Evolutionary conservation across 2,113 vertebrate genomes (phyloP), one percentile per base, ranked within the genome.

Genomic region (Trematomus loennbergii): DNA sequence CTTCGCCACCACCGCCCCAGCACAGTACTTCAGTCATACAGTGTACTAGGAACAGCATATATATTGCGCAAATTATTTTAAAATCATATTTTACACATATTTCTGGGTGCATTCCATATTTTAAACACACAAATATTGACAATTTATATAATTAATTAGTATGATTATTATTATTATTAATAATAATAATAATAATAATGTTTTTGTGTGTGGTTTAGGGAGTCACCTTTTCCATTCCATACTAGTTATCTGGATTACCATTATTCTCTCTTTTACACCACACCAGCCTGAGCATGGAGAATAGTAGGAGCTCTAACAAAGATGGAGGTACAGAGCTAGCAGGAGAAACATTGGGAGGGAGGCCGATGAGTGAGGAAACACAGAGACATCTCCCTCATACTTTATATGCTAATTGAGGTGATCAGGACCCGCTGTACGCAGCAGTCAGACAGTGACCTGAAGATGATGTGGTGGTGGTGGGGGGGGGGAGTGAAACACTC

Each of bases 371-470:
- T 77, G 66, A 84, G 84, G 40, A 61, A 79, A 84, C 78, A 76
- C 55, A 45, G 66, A 75, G 78, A 83, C 73, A 72, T 82, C 78
- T 81, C 74, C 48, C 50, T 82, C 75, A 69, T 81, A 88, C 83
- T 84, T 89, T 82, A 79, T 76, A 87, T 89, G 84, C 87, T 87
- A 87, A 87, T 87, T 69, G 87, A 81, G 81, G 78, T 81, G 87
- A 81, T 86, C 78, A 81, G 10, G 9, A 89, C 84, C 79, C 9
- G 78, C 84, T 84, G 84, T 86, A 75, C 75, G 70, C 80, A 84
- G 71, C 81, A 84, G 81, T 75, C 81, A 81, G 73, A 84, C 81
- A 70, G 12, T 82, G 84, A 89, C 87, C 87, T 82, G 58, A 13
- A 66, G 75, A 78, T 84, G 81, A 87, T 76, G 12, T 17, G 74